phyloP scores from a whole-genome alignment of 1,140 invertebrate species.

The Drosophila ambigua region DNA sequence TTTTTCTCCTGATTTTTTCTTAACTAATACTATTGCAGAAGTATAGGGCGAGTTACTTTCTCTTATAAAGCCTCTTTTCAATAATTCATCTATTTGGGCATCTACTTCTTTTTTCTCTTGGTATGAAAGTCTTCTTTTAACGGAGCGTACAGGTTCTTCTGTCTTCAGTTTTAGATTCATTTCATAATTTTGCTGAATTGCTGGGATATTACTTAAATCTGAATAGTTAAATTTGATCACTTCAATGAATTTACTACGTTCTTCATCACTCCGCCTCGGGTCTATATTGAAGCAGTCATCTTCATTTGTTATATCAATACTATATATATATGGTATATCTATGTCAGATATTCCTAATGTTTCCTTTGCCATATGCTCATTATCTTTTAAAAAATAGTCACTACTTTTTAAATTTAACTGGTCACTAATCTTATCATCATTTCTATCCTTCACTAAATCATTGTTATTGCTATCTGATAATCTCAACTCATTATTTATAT shows the following conservation, averaged over 20 bases:
- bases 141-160: not conserved
- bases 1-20: conserved; percentile 2
- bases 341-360: not conserved
- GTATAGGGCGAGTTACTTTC: conserved; percentile 3
- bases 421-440: no score
- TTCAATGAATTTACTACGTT: not conserved
- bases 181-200: conserved; percentile 3
- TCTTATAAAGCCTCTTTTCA: conserved; percentile 2
- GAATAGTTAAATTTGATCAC: conserved; percentile 2
- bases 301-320: no score
- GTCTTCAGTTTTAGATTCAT: conserved; percentile 3
- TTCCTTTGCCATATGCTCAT: not conserved
- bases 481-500: no score
- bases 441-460: no score
- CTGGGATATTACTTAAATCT: not conserved
- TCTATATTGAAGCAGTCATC: no score
- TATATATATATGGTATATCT: no score
- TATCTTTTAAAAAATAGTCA: not conserved
- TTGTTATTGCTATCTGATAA: no score
- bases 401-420: no score
- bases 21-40: not conserved
- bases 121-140: conserved; percentile 7
- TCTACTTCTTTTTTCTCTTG: no score
- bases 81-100: not conserved
- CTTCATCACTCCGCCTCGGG: no score